These are phyloP conservation scores for Drosophila nr. perissopoda DNA, from an alignment of 2,888 invertebrate species.

Conservation along the genomic window DNA sequence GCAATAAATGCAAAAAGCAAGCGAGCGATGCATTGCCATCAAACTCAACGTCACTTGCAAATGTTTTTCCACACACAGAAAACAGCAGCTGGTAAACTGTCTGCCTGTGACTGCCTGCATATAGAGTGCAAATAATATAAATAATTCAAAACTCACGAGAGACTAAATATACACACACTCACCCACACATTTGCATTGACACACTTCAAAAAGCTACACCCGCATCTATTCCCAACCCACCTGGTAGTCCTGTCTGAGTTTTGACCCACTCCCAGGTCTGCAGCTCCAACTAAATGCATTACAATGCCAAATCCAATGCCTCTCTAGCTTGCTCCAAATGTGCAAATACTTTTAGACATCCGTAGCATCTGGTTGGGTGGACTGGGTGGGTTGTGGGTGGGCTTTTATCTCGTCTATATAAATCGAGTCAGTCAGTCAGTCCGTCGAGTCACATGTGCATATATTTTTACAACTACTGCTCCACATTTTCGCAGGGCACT, in stretches of 20 bases:
- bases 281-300: slow-evolving; percentile 70
- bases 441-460: slow-evolving; percentile 17
- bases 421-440: slow-evolving; percentile 25
- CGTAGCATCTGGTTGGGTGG: slow-evolving; percentile 33
- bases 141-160: slow-evolving; percentile 73
- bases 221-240: neutral
- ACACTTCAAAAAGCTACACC: slow-evolving; percentile 61
- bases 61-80: slow-evolving; percentile 41
- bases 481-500: slow-evolving; percentile 55
- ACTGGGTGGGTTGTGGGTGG: no score
- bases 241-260: slow-evolving; percentile 8
- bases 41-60: slow-evolving; percentile 62
- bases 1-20: slow-evolving; percentile 59
- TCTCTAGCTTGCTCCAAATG: slow-evolving; percentile 25
- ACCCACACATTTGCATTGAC: slow-evolving; percentile 75
- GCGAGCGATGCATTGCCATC: slow-evolving; percentile 55
- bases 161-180: slow-evolving; percentile 31
- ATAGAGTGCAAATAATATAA: slow-evolving; percentile 78
- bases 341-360: slow-evolving; percentile 67
- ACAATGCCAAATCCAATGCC: slow-evolving; percentile 58
- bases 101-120: slow-evolving; percentile 52
- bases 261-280: slow-evolving; percentile 9
- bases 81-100: slow-evolving; percentile 33
- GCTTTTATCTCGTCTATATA: slow-evolving; percentile 20
- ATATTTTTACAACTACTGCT: slow-evolving; percentile 55